Conservation (phyloP, 2,113 vertebrate genomes). For the Psittacula cyanocephala region DNA sequence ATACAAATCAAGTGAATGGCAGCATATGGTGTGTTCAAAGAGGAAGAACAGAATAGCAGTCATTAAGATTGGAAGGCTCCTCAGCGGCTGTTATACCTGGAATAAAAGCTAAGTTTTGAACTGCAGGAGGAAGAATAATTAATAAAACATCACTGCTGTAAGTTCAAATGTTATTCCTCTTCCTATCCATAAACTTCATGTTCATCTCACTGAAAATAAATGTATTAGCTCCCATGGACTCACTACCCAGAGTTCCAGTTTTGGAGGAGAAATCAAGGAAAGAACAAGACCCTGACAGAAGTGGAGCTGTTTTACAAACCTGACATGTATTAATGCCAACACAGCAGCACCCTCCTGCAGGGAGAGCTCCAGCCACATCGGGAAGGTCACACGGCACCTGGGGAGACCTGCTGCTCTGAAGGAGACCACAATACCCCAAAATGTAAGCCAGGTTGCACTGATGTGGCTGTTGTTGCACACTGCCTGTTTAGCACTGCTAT, state of each 20-base stretch:
- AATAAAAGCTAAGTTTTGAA: neutral
- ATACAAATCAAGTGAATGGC: neutral
- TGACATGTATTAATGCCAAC: neutral
- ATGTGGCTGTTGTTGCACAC: rapidly evolving
- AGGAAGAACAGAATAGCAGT: neutral
- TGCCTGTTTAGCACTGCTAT: neutral
- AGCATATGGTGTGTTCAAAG: neutral
- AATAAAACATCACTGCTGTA: neutral
- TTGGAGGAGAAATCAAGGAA: neutral
- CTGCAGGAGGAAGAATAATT: neutral
- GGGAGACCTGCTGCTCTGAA: neutral
- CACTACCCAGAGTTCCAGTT: neutral
- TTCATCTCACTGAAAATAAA: neutral
- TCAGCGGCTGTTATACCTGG: neutral
- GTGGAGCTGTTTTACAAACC: neutral
- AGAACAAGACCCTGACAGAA: neutral
- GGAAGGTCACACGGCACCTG: neutral
- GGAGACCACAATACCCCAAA: neutral
- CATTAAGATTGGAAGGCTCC: neutral
- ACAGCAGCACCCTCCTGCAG: neutral
- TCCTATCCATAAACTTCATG: neutral
- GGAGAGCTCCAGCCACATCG: neutral
- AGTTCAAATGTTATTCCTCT: neutral
- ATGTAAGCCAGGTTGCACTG: rapidly evolving
- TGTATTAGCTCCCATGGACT: too few relatives aligned